phyloP scores from a whole-genome alignment of 1,140 invertebrate species.

The Tetragonula clypearis region DNA sequence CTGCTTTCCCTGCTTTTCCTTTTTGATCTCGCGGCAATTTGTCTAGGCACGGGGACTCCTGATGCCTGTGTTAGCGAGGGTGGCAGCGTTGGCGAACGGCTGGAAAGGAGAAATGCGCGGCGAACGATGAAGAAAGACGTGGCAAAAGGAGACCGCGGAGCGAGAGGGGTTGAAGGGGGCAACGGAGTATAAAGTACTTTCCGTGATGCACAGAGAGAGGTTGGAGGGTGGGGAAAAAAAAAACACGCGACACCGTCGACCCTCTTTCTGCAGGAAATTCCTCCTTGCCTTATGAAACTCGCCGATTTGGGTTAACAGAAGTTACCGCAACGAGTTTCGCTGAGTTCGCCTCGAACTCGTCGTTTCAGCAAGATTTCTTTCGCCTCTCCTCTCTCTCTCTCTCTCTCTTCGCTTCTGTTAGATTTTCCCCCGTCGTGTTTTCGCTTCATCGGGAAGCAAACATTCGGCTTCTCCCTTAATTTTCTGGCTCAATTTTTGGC shows the following conservation, averaged over 20 bases:
- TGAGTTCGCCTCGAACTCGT: background rate
- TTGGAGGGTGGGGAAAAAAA: background rate
- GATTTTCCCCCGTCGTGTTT: background rate
- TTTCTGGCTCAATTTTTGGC: background rate
- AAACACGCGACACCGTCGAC: background rate
- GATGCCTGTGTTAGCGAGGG: background rate
- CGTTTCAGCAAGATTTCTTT: background rate
- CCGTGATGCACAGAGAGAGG: background rate
- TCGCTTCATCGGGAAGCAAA: background rate
- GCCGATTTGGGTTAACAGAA: conserved; percentile 3
- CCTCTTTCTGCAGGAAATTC: background rate
- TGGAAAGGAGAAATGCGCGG: background rate
- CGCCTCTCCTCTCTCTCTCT: background rate
- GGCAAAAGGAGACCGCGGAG: background rate
- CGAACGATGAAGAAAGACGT: no score
- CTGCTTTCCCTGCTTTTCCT: background rate
- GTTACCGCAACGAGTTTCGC: conserved; percentile 1
- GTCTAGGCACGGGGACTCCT: background rate
- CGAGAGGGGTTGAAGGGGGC: background rate
- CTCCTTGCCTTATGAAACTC: background rate
- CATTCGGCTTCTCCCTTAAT: background rate
- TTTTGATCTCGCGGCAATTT: conserved; percentile 20
- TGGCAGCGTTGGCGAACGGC: background rate
- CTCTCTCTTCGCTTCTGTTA: no score
- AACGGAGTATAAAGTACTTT: conserved; percentile 22